phyloP scores from a whole-genome alignment of 2,797 vertebrate species.

The Myotis daubentonii region DNA sequence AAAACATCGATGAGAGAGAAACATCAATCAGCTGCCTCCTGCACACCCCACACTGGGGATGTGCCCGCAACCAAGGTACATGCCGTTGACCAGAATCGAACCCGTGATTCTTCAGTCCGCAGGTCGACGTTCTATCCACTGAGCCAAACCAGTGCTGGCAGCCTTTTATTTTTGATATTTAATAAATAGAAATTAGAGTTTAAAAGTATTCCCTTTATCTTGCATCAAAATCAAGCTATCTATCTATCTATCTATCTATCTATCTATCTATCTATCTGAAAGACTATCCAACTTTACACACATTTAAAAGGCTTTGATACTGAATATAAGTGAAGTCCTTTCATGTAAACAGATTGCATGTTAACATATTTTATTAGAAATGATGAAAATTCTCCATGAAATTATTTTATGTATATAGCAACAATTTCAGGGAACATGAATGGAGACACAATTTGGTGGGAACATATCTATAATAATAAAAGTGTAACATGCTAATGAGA shows the following conservation, averaged over 20 bases:
- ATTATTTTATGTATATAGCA: neutral
- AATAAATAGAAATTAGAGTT: neutral
- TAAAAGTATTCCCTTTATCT: neutral
- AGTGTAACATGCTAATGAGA: too few species aligned
- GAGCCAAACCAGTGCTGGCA: too few species aligned
- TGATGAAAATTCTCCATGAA: neutral
- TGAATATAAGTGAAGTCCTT: neutral
- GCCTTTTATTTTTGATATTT: slow-evolving; percentile 16
- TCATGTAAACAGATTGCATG: neutral
- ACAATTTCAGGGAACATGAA: neutral
- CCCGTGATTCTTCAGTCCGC: too few species aligned
- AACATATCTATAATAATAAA: neutral
- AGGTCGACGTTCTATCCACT: too few species aligned
- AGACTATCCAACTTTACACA: neutral
- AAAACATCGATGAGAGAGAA: too few species aligned
- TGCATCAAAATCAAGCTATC: neutral
- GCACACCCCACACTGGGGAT: too few species aligned
- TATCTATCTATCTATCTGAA: neutral
- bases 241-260: neutral
- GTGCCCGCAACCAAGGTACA: too few species aligned
- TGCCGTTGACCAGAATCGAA: too few species aligned
- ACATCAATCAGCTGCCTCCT: too few species aligned
- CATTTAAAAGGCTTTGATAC: neutral
- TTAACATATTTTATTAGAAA: neutral
- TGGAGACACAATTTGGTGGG: neutral